These are phyloP conservation scores for Lacerta bilineata DNA, from an alignment of 2,797 vertebrate genomes.

Conservation along the genomic window DNA sequence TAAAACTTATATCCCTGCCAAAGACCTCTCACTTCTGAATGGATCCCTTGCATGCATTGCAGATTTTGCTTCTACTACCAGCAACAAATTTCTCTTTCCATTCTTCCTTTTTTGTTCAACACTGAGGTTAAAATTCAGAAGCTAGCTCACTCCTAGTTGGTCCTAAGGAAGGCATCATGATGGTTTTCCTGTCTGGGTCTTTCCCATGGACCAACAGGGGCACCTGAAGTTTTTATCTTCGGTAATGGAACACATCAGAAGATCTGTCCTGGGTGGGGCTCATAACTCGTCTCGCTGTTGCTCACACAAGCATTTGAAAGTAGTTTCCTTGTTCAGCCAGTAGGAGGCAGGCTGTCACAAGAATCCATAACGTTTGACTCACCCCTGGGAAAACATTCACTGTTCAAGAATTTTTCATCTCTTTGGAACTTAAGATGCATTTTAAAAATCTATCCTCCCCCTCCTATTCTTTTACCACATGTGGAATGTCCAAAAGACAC, in stretches of 20 bases:
- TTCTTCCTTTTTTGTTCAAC: background rate
- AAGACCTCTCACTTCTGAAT: background rate
- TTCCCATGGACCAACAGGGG: background rate
- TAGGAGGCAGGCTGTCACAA: conserved; percentile 9
- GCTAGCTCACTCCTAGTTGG: background rate
- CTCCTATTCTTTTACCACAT: background rate
- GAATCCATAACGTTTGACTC: background rate
- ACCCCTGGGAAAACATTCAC: background rate
- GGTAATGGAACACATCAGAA: background rate
- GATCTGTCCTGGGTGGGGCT: background rate
- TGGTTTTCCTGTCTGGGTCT: background rate
- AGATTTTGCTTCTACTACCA: background rate
- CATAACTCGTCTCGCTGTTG: background rate
- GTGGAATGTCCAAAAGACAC: background rate
- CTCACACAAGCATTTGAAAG: background rate
- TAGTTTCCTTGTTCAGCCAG: background rate
- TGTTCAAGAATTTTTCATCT: background rate
- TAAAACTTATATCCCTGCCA: background rate
- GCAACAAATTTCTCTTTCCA: background rate
- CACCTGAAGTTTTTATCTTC: background rate
- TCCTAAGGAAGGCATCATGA: background rate
- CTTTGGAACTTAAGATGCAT: background rate
- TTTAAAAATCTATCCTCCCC: background rate
- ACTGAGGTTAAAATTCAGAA: background rate
- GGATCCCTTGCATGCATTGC: background rate